Conservation (phyloP, 2,113 vertebrate species). For the Malurus alboscapulatus region DNA sequence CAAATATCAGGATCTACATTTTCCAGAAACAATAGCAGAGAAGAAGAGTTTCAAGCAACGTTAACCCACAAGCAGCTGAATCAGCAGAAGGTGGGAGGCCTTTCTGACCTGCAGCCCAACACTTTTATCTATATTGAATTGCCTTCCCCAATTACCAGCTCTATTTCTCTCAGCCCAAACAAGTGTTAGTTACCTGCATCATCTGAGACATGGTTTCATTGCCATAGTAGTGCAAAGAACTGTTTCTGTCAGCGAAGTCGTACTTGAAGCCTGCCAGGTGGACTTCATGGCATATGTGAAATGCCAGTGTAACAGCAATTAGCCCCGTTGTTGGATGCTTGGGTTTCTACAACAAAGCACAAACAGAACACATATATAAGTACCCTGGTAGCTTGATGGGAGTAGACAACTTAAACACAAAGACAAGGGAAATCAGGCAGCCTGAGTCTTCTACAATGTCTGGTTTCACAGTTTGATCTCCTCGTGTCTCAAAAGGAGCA, state of each 20-base stretch:
- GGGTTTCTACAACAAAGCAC: conserved; percentile 69
- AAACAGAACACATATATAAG: not conserved
- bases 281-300: conserved; percentile 80
- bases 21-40: not conserved
- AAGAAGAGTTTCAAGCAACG: not conserved
- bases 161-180: not conserved
- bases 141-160: not conserved
- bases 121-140: not conserved
- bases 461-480: not conserved
- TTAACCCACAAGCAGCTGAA: not conserved
- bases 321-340: conserved; percentile 82
- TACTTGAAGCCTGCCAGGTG: conserved; percentile 83
- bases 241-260: conserved; percentile 67
- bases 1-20: not conserved
- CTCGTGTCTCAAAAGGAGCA: not conserved
- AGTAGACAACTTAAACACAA: not conserved
- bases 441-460: not conserved
- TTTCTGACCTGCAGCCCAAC: not conserved
- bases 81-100: not conserved
- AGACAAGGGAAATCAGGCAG: not conserved
- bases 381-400: not conserved
- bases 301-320: conserved; percentile 79
- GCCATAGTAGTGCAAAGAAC: conserved; percentile 81
- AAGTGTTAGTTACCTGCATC: conserved; percentile 72
- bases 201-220: conserved; percentile 81